Percentiles rank a stretch among this genome's conserved stretches.
phyloP scores from a whole-genome alignment of 2,797 vertebrate species.

The Enteromius viviparus region DNA sequence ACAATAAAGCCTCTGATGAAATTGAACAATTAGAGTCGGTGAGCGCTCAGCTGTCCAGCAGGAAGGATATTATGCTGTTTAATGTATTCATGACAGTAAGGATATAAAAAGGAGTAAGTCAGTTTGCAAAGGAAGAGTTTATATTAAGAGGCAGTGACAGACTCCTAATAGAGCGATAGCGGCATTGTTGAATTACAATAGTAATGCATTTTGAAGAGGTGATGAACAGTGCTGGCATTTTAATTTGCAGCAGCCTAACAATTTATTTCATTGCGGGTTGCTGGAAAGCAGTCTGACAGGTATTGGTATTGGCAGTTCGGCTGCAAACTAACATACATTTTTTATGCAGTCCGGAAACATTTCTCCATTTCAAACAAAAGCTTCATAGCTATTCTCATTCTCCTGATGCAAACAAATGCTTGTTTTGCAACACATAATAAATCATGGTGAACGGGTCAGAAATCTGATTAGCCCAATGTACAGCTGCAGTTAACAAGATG shows the following conservation, averaged over 20 bases:
- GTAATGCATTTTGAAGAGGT: constrained; percentile 44
- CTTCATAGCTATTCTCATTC: not conserved
- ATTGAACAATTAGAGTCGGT: constrained; percentile 42
- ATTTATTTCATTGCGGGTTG: constrained; percentile 29
- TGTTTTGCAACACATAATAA: constrained; percentile 6
- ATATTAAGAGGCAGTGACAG: constrained; percentile 24
- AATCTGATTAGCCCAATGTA: constrained; percentile 17
- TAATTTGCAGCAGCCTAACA: constrained; percentile 22
- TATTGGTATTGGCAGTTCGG: constrained; percentile 1
- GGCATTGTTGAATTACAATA: constrained; percentile 39
- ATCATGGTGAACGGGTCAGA: constrained; percentile 5
- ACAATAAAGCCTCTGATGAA: constrained; percentile 46
- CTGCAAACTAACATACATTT: not conserved
- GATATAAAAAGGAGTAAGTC: constrained; percentile 44
- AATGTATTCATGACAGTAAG: constrained; percentile 47
- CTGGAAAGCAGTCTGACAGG: constrained; percentile 6
- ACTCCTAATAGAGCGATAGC: constrained; percentile 25
- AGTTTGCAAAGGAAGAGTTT: constrained; percentile 35
- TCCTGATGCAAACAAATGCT: not conserved
- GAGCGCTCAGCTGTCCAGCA: constrained; percentile 28
- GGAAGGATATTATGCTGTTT: constrained; percentile 47
- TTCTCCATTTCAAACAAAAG: not conserved
- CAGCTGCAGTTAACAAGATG: constrained; percentile 32
- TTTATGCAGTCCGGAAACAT: not conserved
- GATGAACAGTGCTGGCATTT: constrained; percentile 36